Evolutionary conservation across 2,113 vertebrate species (phyloP).

Genomic region (Tragelaphus imberbis): DNA sequence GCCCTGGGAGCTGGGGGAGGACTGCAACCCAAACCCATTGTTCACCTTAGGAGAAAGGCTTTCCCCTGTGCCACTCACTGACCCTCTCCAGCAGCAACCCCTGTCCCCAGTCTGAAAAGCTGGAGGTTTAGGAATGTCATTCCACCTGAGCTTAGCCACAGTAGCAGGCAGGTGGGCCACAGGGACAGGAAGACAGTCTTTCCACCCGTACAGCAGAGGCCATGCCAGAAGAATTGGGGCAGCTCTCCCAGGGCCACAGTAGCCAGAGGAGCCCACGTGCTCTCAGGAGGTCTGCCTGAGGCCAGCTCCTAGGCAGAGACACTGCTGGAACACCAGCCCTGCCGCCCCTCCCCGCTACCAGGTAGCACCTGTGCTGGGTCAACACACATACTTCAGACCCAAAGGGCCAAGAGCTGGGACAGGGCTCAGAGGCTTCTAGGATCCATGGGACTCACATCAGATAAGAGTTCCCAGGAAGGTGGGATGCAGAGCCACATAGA

Average conservation of each 20-base stretch:
- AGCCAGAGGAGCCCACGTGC: background rate
- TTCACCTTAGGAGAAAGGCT: background rate
- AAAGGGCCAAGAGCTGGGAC: background rate
- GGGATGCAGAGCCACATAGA: too few species aligned
- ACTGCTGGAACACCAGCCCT: accelerated
- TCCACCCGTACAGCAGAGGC: background rate
- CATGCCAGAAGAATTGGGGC: background rate
- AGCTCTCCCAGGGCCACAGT: background rate
- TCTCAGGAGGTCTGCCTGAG: background rate
- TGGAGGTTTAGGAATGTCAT: background rate
- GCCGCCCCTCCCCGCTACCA: accelerated
- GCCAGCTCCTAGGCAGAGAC: background rate
- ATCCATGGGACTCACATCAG: background rate
- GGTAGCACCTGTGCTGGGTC: background rate
- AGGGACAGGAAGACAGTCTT: background rate
- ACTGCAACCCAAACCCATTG: background rate
- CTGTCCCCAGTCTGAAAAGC: too few species aligned
- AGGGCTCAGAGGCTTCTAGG: background rate
- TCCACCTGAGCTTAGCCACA: background rate
- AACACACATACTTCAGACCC: accelerated
- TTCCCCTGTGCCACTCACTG: background rate
- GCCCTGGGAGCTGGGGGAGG: background rate
- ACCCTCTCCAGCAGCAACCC: background rate
- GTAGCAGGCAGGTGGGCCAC: background rate
- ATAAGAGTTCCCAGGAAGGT: background rate